These are phyloP conservation scores for Tipula vernalis DNA, from an alignment of 2,888 invertebrate genomes.

Conservation along the genomic window DNA sequence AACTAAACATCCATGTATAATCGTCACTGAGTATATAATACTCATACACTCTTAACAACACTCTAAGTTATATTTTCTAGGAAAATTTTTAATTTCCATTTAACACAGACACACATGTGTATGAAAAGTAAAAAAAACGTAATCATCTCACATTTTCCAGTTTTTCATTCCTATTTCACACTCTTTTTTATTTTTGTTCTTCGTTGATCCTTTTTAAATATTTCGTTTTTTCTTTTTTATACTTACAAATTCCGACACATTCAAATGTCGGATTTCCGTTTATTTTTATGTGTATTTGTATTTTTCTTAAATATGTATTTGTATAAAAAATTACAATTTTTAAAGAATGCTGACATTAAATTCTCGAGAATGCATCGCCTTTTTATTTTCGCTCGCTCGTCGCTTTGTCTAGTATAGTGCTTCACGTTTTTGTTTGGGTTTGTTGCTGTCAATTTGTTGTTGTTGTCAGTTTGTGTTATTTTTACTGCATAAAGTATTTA, in stretches of 20 bases:
- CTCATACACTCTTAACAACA: too few relatives aligned
- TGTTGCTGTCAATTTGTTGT: background rate
- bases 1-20: too few relatives aligned
- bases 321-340: background rate
- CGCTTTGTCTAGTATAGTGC: background rate
- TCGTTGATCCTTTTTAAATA: background rate
- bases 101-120: background rate
- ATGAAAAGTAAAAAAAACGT: background rate
- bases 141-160: background rate
- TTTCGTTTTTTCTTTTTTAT: background rate
- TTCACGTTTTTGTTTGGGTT: background rate
- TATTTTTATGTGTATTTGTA: background rate
- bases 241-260: background rate
- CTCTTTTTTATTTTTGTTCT: background rate
- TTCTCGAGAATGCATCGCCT: background rate
- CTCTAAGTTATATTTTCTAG: too few relatives aligned
- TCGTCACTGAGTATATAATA: too few relatives aligned
- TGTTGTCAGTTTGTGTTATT: background rate
- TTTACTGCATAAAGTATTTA: background rate
- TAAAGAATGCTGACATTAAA: background rate
- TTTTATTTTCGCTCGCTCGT: background rate
- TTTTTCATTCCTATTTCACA: background rate
- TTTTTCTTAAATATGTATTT: background rate
- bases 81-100: background rate
- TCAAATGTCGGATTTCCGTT: background rate